These are phyloP conservation scores for Trisateles emortualis DNA, from an alignment of 2,888 invertebrate species.

Conservation along the genomic window DNA sequence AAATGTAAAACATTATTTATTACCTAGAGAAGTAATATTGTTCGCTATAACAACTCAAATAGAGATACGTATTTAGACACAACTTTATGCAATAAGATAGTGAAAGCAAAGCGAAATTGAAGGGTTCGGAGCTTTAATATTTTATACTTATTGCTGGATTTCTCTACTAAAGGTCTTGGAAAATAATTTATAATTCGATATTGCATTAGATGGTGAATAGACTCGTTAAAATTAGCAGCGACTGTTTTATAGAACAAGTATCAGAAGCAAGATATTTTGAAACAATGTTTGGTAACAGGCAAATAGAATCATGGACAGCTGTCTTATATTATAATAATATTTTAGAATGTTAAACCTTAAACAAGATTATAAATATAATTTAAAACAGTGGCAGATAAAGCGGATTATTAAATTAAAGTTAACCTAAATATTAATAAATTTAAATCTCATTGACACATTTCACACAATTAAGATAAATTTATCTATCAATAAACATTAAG, in stretches of 20 bases:
- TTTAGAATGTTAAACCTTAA: too few species aligned
- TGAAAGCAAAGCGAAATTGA: slow-evolving; percentile 75
- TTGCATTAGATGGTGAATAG: slow-evolving; percentile 45
- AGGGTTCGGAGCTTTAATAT: slow-evolving; percentile 67
- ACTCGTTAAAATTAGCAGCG: slow-evolving; percentile 17
- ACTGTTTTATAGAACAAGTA: not conserved
- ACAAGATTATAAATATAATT: too few species aligned
- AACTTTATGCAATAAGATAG: slow-evolving; percentile 69
- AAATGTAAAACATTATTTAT: not conserved
- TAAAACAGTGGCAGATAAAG: too few species aligned
- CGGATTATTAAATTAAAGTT: too few species aligned
- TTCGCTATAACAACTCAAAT: slow-evolving; percentile 26
- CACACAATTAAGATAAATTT: slow-evolving; percentile 13
- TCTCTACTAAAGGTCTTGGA: slow-evolving; percentile 68
- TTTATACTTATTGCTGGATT: slow-evolving; percentile 72
- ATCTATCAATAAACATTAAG: slow-evolving; percentile 9
- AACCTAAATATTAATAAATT: not conserved
- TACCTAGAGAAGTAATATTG: not conserved
- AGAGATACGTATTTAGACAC: slow-evolving; percentile 66
- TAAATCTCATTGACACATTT: slow-evolving; percentile 12
- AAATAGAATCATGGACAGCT: too few species aligned
- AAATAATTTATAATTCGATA: slow-evolving; percentile 63
- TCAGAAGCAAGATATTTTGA: too few species aligned
- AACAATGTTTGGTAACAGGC: too few species aligned
- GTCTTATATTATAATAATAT: too few species aligned